Conservation (phyloP, 2,113 vertebrate species). For the Sterrhoptilus dennistouni region DNA sequence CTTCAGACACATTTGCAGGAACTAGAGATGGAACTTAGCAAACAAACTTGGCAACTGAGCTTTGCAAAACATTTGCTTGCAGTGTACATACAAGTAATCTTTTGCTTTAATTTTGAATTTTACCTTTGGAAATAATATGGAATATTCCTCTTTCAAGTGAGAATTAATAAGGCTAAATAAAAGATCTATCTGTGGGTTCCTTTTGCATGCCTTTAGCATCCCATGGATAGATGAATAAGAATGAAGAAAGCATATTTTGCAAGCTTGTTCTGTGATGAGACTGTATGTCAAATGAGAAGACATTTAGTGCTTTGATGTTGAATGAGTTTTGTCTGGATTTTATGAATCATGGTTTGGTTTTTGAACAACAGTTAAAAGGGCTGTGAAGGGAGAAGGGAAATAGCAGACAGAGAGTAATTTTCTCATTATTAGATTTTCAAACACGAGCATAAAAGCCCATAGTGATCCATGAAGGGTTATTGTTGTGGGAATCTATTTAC, state of each 20-base stretch:
- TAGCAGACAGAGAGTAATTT: background rate
- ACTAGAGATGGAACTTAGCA: background rate
- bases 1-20: background rate
- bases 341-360: background rate
- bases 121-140: background rate
- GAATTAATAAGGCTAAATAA: background rate
- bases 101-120: background rate
- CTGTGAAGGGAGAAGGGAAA: background rate
- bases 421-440: background rate
- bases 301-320: background rate
- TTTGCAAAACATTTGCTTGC: background rate
- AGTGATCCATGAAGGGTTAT: background rate
- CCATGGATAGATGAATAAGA: background rate
- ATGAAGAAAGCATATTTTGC: background rate
- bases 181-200: background rate
- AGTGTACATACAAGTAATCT: background rate
- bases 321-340: background rate
- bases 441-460: background rate
- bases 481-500: background rate
- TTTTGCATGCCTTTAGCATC: background rate
- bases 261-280: background rate
- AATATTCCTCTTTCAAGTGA: background rate
- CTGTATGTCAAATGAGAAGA: background rate
- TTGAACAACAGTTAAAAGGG: background rate
- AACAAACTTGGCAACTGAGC: background rate